phyloP scores from a whole-genome alignment of 2,888 invertebrate genomes.

The Limnephilus auricula region DNA sequence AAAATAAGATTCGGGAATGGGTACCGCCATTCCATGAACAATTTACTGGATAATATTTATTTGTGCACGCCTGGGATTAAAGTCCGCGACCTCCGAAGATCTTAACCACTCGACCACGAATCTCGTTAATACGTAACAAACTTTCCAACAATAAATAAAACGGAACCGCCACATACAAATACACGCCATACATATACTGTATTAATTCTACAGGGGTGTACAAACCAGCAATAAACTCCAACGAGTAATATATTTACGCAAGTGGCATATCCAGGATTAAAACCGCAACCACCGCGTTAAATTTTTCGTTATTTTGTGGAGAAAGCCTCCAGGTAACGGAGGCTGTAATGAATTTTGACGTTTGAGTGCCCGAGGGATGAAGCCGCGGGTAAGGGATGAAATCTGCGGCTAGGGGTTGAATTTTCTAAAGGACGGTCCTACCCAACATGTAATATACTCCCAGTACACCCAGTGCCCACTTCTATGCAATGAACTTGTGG shows the following conservation, averaged over 20 bases:
- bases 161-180: too few relatives aligned
- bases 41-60: too few relatives aligned
- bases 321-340: not conserved
- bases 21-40: too few relatives aligned
- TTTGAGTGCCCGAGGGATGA: not conserved
- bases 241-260: not conserved
- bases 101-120: too few relatives aligned
- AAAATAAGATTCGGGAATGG: too few relatives aligned
- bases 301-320: not conserved
- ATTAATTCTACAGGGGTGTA: not conserved
- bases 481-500: not conserved
- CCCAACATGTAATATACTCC: not conserved
- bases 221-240: not conserved
- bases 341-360: constrained; percentile 9
- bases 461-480: not conserved
- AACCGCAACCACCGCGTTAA: not conserved
- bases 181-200: too few relatives aligned
- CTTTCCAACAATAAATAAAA: too few relatives aligned
- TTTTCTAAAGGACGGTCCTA: not conserved
- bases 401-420: not conserved
- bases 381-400: not conserved
- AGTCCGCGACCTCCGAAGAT: too few relatives aligned
- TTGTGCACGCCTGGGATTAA: too few relatives aligned
- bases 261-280: not conserved
- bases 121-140: too few relatives aligned